Base-by-base conservation (phyloP, 2,888 invertebrate genomes). In the Priocnemis perturbator region DNA sequence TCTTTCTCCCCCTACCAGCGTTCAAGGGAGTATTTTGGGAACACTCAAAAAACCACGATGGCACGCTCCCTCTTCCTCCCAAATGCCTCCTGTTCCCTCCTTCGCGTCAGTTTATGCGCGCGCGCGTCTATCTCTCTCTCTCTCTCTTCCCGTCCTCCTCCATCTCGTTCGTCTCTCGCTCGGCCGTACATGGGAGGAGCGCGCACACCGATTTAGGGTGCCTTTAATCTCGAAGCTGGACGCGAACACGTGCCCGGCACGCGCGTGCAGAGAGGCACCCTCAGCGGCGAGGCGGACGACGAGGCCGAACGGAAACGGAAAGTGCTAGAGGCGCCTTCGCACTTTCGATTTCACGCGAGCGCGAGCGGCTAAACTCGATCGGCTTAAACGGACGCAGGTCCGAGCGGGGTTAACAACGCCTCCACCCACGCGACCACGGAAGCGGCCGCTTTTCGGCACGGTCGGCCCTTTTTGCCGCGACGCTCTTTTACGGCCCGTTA, bases 1-100 rank as follows among this genome's bases (percentile, higher is more conserved):
- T 74, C 69, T 71, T 59, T 63, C 62, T 63, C 64, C 53, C 56
- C 72, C 68, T 67, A 53, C 57, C 53, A 53, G 7, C 53, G 20
- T 23, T 3, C 26, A 56, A 17, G 67, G 71, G 77, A 73, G 67
- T 84, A 84, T 85, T 85, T 85, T 75, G 67, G 82, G 84, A 85
- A 69, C 83, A 79, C 79, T 82, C 78, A 82, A 79, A 81, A 81
- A 78, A 82, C 75, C 77, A 82, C 81, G 70, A 80, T 72, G 76
- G 81, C 78, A 60, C 58, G 5, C 60, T 53, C 47, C 52, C 60
- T 53, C 56, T 62, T 65, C 68, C 67, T 68, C 64, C 69, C 60
- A 58, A 59, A 69, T 19, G 19, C 47, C 48, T 45, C 7, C 72
- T 69, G 53, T 65, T 65, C 71, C 66, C 74, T 71, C 65, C 65